Evolutionary conservation across 1,140 invertebrate species (phyloP), one percentile per base, ranked within the genome.

Genomic region (Cherax quadricarinatus): DNA sequence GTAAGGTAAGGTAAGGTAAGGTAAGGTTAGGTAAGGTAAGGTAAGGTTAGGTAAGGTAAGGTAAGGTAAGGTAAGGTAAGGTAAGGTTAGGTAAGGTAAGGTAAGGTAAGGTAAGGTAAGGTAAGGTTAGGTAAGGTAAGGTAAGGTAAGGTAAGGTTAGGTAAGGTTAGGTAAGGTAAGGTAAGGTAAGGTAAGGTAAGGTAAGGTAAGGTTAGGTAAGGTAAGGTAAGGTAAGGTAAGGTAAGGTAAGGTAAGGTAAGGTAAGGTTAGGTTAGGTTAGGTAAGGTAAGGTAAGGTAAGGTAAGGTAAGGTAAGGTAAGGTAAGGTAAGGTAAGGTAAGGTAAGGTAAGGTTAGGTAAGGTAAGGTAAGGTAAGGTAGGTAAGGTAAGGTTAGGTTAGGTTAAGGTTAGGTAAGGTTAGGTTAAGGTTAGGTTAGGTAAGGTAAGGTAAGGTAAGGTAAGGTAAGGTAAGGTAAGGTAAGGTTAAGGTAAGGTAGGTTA

Each of bases 401-500:
- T 53, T n/a, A 81, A 49, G 80, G 48, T 82, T 53, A 9, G 48
- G 51, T 53, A 81, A 81, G 80, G 48, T 82, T 82, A 82, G 18
- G 41, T 48, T 82, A 51, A 53, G 80, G 48, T 82, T 9, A 82
- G 80, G 49, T 82, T 48, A 41, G 78, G 78, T 48, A 82, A 53
- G 49, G 48, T 82, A 53, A 53, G 41, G 80, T 82, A 51, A 16
- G 78, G 30, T 80, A 80, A 41, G 24, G 78, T 80, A 80, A 41
- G 30, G 78, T 80, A 41, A 48, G 78, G 30, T 21, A 66, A 41
- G 78, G 78, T 80, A 80, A 41, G 10, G 78, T 80, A 41, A 16
- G 16, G 78, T 80, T n/a, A 80, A 16, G 18, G 78, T 41, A 80
- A 41, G 78, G 30, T 80, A 80, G n/a, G 78, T 80, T 48, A 16